These are phyloP conservation scores for Martes martes DNA, from an alignment of 2,113 vertebrate species.

Conservation along the genomic window DNA sequence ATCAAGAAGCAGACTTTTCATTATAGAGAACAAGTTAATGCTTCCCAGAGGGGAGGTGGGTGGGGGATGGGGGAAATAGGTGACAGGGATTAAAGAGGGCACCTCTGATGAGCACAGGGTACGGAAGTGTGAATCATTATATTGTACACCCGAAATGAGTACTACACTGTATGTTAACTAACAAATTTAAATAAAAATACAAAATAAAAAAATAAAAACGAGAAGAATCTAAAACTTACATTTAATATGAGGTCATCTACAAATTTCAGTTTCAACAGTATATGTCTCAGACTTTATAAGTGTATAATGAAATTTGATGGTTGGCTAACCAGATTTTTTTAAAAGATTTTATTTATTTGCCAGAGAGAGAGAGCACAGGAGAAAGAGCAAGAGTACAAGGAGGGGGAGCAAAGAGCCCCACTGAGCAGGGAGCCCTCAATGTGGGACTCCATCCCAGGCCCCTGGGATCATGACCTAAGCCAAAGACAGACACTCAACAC, in stretches of 20 bases:
- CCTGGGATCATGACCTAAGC: background rate
- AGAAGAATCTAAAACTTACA: conserved; percentile 6
- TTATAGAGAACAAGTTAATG: background rate
- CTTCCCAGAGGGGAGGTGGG: background rate
- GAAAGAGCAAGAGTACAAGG: background rate
- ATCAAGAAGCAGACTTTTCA: background rate
- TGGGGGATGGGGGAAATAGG: background rate
- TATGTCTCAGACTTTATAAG: background rate
- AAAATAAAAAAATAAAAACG: background rate
- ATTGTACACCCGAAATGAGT: background rate
- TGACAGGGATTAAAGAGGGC: background rate
- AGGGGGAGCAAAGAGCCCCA: background rate
- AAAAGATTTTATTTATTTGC: too few relatives aligned
- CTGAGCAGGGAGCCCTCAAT: background rate
- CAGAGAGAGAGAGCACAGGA: too few relatives aligned
- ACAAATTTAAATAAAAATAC: background rate
- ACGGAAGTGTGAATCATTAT: background rate
- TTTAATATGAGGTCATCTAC: background rate
- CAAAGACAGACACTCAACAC: background rate
- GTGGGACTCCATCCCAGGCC: too few relatives aligned
- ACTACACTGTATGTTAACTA: background rate
- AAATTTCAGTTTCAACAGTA: background rate
- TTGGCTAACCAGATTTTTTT: background rate
- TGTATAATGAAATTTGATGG: background rate
- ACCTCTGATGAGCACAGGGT: too few relatives aligned